phyloP scores from a whole-genome alignment of 2,113 vertebrate species.

The Brienomyrus longianalis region DNA sequence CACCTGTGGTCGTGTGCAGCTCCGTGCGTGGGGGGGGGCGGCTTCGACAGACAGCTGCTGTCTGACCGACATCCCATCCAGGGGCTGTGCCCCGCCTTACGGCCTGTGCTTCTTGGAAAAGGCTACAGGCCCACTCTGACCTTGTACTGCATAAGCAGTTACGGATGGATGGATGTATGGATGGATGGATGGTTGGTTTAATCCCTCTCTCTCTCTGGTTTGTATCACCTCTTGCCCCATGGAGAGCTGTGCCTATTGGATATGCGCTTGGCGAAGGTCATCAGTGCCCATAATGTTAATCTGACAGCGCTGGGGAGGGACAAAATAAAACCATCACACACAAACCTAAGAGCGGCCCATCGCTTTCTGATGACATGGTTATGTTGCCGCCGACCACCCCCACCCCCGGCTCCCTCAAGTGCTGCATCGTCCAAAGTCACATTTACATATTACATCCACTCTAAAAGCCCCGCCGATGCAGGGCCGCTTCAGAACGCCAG shows the following conservation, averaged over 20 bases:
- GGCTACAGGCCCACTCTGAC: background rate
- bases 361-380: background rate
- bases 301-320: background rate
- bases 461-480: background rate
- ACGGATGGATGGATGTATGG: background rate
- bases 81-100: background rate
- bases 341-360: background rate
- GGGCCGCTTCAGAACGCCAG: background rate
- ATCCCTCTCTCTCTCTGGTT: background rate
- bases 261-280: background rate
- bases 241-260: background rate
- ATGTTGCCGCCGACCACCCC: background rate
- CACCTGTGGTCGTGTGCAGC: conserved; percentile 33
- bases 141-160: background rate
- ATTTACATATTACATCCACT: conserved; percentile 9
- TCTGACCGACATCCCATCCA: background rate
- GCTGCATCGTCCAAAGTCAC: conserved; percentile 1
- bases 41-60: background rate
- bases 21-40: background rate
- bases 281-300: background rate
- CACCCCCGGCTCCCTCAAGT: background rate
- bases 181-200: background rate
- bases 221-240: background rate
- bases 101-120: background rate
- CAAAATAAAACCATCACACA: background rate